Conservation (phyloP, 2,888 invertebrate species). For the Myopa tessellatipennis region DNA sequence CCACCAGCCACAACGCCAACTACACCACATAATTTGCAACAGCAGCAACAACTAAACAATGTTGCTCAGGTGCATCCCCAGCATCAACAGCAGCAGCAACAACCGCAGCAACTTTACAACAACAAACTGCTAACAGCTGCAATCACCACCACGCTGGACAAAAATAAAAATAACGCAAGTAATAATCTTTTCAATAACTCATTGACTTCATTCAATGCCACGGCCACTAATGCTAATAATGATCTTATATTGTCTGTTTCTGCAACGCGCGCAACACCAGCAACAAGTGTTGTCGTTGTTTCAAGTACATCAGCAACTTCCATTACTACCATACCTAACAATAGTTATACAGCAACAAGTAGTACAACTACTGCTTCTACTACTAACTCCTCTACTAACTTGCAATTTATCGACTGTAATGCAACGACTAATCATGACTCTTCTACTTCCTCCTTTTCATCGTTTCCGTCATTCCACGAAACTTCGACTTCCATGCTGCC, state of each 20-base stretch:
- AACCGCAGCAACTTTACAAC: constrained; percentile 41
- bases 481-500: constrained; percentile 55
- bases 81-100: constrained; percentile 55
- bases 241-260: constrained; percentile 42
- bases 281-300: constrained; percentile 36
- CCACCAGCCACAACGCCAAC: constrained; percentile 64
- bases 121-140: constrained; percentile 48
- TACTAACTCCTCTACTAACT: constrained; percentile 60
- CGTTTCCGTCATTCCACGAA: constrained; percentile 67
- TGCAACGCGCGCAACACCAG: constrained; percentile 38
- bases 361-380: constrained; percentile 53
- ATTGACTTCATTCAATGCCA: constrained; percentile 29
- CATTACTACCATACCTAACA: constrained; percentile 42
- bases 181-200: constrained; percentile 50
- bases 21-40: constrained; percentile 59
- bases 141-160: constrained; percentile 64
- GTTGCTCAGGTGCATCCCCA: constrained; percentile 56
- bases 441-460: constrained; percentile 69
- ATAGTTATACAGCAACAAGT: constrained; percentile 25
- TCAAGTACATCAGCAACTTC: constrained; percentile 38
- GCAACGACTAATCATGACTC: constrained; percentile 67
- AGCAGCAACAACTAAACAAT: constrained; percentile 56
- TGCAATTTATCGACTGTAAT: constrained; percentile 62
- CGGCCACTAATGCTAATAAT: constrained; percentile 31
- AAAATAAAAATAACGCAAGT: constrained; percentile 69